phyloP scores from a whole-genome alignment of 2,113 vertebrate genomes.

The Rhinichthys klamathensis region DNA sequence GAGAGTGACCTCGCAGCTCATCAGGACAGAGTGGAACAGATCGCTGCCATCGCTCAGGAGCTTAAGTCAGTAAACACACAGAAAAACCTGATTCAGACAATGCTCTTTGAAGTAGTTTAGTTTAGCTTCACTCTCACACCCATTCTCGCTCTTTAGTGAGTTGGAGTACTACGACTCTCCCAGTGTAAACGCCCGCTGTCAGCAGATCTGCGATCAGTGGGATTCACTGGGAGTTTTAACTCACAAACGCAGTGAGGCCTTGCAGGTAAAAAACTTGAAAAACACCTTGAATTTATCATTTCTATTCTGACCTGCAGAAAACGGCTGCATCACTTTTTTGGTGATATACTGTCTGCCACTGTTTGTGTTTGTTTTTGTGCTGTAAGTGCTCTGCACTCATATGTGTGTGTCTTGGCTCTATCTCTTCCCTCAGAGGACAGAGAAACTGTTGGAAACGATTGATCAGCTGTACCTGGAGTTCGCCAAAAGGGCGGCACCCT shows the following conservation, averaged over 20 bases:
- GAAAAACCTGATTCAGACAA: background rate
- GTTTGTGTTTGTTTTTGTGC: background rate
- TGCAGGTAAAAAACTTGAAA: constrained; percentile 63
- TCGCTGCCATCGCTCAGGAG: constrained; percentile 97
- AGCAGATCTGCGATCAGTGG: constrained; percentile 98
- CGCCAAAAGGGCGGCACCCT: constrained; percentile 95
- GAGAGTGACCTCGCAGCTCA: constrained; percentile 98
- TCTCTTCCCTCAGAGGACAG: constrained; percentile 83
- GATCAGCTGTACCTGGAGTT: constrained; percentile 97
- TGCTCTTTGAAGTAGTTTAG: background rate
- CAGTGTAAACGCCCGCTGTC: constrained; percentile 95
- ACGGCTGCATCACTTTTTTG: background rate
- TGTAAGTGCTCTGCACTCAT: background rate
- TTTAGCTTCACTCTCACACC: background rate
- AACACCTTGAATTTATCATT: background rate
- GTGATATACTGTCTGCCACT: background rate
- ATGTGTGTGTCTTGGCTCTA: background rate
- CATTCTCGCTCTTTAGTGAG: constrained; percentile 77
- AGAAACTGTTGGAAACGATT: constrained; percentile 96
- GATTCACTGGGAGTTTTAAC: constrained; percentile 90
- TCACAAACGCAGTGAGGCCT: constrained; percentile 93
- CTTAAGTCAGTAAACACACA: constrained; percentile 82
- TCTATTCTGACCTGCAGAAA: background rate
- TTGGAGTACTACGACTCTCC: constrained; percentile 98
- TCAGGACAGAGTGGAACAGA: constrained; percentile 98